Conservation (phyloP, 1,140 invertebrate species). For the Antheraea pernyi region DNA sequence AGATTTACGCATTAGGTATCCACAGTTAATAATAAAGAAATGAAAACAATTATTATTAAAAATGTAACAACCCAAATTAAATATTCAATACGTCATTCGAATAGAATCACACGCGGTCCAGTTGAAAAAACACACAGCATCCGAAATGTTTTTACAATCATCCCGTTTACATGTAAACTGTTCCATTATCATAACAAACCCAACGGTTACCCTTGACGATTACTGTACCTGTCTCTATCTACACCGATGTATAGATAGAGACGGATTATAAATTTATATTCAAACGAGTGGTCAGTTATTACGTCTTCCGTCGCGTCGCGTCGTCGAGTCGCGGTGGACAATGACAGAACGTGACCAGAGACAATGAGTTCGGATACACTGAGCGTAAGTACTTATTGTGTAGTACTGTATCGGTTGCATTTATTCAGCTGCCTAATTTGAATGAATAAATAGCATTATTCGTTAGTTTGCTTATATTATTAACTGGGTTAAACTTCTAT, state of each 20-base stretch:
- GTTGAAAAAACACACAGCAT: constrained; percentile 70
- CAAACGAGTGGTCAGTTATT: background rate
- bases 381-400: constrained; percentile 28
- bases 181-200: constrained; percentile 46
- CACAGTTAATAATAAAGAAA: background rate
- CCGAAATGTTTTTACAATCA: constrained; percentile 46
- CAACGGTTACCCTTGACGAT: constrained; percentile 11
- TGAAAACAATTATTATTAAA: constrained; percentile 6
- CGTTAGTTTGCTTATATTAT: constrained; percentile 6
- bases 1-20: too few species aligned
- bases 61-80: constrained; percentile 41
- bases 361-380: constrained; percentile 32
- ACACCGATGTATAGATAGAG: background rate
- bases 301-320: background rate
- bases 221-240: constrained; percentile 1
- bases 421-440: constrained; percentile 34
- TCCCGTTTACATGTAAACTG: constrained; percentile 38
- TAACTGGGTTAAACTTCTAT: too few species aligned
- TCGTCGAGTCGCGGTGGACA: constrained; percentile 15
- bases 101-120: constrained; percentile 48
- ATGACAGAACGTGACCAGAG: constrained; percentile 42
- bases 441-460: constrained; percentile 27
- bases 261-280: constrained; percentile 14
- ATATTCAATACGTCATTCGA: constrained; percentile 39
- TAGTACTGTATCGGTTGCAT: constrained; percentile 30